phyloP scores from a whole-genome alignment of 2,113 vertebrate species.

The Daphoenositta chrysoptera region DNA sequence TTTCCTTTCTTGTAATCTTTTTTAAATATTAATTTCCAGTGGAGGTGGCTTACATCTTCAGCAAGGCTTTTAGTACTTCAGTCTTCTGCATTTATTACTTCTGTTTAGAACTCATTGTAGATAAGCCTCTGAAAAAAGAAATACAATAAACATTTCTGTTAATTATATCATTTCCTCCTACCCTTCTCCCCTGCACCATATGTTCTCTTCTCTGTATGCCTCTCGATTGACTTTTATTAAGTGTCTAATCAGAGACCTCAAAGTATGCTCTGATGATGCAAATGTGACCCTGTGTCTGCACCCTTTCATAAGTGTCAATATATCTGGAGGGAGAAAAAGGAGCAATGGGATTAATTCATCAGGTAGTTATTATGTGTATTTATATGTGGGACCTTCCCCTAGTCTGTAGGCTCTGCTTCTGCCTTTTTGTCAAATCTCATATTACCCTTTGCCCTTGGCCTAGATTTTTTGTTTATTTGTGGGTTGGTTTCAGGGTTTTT shows the following conservation, averaged over 20 bases:
- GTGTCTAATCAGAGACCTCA: neutral
- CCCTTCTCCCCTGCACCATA: conserved; percentile 35
- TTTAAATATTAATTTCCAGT: neutral
- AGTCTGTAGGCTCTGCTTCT: neutral
- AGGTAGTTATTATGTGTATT: neutral
- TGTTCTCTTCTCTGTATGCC: neutral
- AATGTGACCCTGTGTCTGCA: neutral
- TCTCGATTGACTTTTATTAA: neutral
- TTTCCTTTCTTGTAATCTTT: neutral
- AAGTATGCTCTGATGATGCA: neutral
- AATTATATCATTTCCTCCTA: conserved; percentile 36
- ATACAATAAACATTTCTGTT: conserved; percentile 55
- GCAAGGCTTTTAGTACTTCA: neutral
- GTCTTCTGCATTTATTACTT: neutral
- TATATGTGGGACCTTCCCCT: neutral
- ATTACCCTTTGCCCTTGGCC: neutral
- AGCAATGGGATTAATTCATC: neutral
- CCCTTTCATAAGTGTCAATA: neutral
- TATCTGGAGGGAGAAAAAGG: neutral
- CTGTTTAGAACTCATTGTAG: neutral
- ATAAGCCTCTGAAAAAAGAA: conserved; percentile 33
- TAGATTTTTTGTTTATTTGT: neutral
- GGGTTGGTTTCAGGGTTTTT: neutral
- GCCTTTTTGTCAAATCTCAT: neutral
- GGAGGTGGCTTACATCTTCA: neutral